phyloP scores from a whole-genome alignment of 2,797 vertebrate species.

The Acanthis flammea region DNA sequence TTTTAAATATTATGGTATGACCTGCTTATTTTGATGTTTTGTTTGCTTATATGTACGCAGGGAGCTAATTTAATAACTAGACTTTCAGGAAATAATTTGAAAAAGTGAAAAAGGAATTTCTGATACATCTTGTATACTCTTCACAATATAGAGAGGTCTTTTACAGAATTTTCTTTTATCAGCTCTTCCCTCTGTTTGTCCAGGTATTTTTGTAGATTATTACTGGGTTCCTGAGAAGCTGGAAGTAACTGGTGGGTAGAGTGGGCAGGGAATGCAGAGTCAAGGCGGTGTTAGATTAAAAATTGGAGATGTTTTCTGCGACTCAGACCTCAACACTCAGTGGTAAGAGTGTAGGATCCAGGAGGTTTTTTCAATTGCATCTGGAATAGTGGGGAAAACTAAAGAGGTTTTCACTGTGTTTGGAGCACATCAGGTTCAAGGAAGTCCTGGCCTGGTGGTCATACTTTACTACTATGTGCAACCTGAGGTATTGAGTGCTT shows the following conservation, averaged over 20 bases:
- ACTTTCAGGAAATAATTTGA: neutral
- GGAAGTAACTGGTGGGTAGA: neutral
- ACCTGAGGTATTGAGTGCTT: neutral
- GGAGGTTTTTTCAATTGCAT: neutral
- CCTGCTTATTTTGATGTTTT: neutral
- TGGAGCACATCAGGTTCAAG: neutral
- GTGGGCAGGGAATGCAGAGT: neutral
- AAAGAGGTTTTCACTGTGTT: neutral
- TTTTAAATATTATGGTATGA: neutral
- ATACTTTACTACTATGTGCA: neutral
- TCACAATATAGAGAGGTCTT: neutral
- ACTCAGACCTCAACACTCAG: neutral
- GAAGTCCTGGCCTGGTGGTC: neutral
- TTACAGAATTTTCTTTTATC: neutral
- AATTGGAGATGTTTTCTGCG: neutral
- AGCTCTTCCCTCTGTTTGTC: neutral
- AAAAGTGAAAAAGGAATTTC: neutral
- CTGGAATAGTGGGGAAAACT: neutral
- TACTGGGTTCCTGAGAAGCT: neutral
- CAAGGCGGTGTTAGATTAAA: neutral
- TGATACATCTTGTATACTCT: rapidly evolving
- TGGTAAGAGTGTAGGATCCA: neutral
- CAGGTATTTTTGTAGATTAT: neutral
- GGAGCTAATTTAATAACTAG: neutral
- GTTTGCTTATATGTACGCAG: neutral